A percentile compares a stretch with the other conserved stretches of the same genome.
phyloP scores from a whole-genome alignment of 2,113 vertebrate species.

The Dicrurus megarhynchus region DNA sequence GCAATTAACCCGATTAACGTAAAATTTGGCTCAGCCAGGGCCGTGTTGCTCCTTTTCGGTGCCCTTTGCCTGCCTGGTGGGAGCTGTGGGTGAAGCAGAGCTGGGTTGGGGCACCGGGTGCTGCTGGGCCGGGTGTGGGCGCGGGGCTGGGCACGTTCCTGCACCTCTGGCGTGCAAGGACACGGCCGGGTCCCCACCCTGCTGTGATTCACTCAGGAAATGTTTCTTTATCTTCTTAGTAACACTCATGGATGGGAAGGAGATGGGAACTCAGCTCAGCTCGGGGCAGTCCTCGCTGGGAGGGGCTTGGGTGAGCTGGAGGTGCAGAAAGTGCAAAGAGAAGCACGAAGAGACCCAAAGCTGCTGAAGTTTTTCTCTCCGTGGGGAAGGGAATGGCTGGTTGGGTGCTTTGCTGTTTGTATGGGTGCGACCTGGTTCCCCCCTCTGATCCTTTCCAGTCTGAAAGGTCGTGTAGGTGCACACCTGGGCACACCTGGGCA shows the following conservation, averaged over 20 bases:
- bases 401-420: background rate
- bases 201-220: background rate
- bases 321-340: background rate
- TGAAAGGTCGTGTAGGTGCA: rapidly evolving
- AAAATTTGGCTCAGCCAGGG: background rate
- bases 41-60: rapidly evolving
- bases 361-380: background rate
- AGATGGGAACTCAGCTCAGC: background rate
- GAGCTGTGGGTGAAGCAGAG: background rate
- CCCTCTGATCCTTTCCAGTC: background rate
- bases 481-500: too few relatives aligned
- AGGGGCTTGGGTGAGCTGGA: background rate
- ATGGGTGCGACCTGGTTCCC: background rate
- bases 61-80: background rate
- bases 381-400: background rate
- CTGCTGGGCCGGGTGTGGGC: background rate
- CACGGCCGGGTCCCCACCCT: background rate
- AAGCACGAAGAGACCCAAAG: rapidly evolving
- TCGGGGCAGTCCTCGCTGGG: rapidly evolving
- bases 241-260: background rate
- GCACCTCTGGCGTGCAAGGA: background rate
- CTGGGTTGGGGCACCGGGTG: background rate
- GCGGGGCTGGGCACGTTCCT: background rate
- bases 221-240: background rate
- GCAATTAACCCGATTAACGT: background rate